Conservation (phyloP, 2,888 invertebrate species). For the Lysandra bellargus region DNA sequence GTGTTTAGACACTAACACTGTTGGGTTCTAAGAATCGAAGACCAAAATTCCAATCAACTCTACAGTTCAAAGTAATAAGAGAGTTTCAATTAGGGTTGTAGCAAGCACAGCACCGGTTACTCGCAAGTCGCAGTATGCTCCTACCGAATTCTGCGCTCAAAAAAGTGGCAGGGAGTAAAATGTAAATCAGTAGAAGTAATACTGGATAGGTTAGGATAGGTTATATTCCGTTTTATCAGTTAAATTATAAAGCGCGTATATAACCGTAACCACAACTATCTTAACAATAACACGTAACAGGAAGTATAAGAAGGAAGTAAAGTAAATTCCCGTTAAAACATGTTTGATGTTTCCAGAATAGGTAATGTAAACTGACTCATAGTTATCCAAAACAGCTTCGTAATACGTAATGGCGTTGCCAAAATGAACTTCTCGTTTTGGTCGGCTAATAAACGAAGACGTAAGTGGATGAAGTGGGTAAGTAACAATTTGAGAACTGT, state of each 20-base stretch:
- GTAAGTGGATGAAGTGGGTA: too few relatives aligned
- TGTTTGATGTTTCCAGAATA: not conserved
- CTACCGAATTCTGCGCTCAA: not conserved
- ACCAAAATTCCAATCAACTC: too few relatives aligned
- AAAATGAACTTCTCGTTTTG: constrained; percentile 18
- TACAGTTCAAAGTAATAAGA: too few relatives aligned
- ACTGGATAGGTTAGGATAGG: not conserved
- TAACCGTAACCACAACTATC: not conserved
- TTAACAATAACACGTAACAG: not conserved
- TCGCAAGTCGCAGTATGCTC: too few relatives aligned
- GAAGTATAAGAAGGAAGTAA: not conserved
- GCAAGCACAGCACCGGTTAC: too few relatives aligned
- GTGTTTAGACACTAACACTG: too few relatives aligned
- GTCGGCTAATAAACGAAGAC: not conserved
- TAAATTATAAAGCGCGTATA: not conserved
- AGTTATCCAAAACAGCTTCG: not conserved
- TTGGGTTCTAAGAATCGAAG: too few relatives aligned
- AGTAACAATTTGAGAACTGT: too few relatives aligned
- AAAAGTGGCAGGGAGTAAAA: not conserved
- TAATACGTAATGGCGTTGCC: not conserved
- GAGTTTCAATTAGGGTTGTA: too few relatives aligned
- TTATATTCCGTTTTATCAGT: not conserved
- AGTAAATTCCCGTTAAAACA: constrained; percentile 2
- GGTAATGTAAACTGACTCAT: constrained; percentile 9
- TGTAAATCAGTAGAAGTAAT: not conserved